Conservation (phyloP, 92 coral and sea anemone genomes). For the Actinostola sp. region DNA sequence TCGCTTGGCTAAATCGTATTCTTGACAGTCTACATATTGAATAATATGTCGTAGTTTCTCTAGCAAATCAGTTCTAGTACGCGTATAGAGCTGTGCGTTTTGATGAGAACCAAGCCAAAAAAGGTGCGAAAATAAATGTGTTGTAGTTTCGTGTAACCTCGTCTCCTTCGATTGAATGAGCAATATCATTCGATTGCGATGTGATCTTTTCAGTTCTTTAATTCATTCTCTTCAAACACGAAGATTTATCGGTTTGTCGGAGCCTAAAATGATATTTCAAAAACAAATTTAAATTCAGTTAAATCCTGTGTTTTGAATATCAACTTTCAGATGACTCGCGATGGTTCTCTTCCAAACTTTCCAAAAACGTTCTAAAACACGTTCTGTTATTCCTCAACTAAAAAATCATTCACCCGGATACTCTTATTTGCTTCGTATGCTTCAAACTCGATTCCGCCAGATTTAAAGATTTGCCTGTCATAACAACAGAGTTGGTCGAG, state of each 20-base stretch:
- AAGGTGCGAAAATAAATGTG: conserved; percentile 22
- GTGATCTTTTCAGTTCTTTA: background rate
- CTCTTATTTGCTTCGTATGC: background rate
- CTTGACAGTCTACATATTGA: conserved; percentile 16
- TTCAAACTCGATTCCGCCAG: background rate
- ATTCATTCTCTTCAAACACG: background rate
- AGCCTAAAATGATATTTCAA: background rate
- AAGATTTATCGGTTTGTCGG: background rate
- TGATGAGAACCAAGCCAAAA: conserved; percentile 8
- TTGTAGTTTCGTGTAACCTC: background rate
- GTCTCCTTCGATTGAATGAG: conserved; percentile 29
- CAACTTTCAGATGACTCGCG: too few species aligned
- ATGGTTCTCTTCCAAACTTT: conserved; percentile 3
- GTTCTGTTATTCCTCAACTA: background rate
- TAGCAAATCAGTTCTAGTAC: background rate
- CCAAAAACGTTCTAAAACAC: background rate
- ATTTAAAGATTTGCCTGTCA: background rate
- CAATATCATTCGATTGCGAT: conserved; percentile 6
- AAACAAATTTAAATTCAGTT: too few species aligned
- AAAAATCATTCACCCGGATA: background rate
- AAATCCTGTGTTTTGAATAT: too few species aligned
- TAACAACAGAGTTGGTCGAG: background rate
- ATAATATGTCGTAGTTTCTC: conserved; percentile 1
- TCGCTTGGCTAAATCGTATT: conserved; percentile 53
- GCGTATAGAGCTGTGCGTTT: background rate